phyloP scores from a whole-genome alignment of 2,113 vertebrate genomes.

The Dipodomys merriami region DNA sequence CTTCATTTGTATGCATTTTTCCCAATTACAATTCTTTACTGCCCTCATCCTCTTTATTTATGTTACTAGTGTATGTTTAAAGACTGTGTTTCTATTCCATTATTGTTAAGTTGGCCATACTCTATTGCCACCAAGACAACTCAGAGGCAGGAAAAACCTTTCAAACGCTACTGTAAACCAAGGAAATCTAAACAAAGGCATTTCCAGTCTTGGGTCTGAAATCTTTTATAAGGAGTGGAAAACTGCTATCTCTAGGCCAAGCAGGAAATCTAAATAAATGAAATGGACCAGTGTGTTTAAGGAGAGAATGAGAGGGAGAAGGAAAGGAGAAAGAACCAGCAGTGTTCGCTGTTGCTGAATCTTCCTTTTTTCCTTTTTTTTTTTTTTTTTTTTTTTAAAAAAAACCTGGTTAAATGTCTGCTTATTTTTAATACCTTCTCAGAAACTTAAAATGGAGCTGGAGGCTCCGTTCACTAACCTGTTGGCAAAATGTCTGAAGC shows the following conservation, averaged over 20 bases:
- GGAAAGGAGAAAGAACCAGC: background rate
- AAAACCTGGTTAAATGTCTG: background rate
- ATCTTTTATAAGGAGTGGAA: slow-evolving; percentile 24
- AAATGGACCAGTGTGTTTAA: slow-evolving; percentile 5
- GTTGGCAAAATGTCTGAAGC: background rate
- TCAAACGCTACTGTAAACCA: slow-evolving; percentile 69
- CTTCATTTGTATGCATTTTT: background rate
- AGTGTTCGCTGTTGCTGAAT: background rate
- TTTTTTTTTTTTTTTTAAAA: background rate
- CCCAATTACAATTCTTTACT: background rate
- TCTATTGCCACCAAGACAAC: slow-evolving; percentile 33
- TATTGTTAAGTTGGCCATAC: background rate
- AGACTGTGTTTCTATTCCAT: slow-evolving; percentile 25
- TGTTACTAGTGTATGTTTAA: background rate
- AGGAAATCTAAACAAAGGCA: slow-evolving; percentile 68
- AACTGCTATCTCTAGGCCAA: background rate
- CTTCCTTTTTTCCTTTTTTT: background rate
- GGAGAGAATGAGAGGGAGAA: background rate
- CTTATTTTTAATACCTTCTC: background rate
- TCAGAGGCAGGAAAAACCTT: slow-evolving; percentile 68
- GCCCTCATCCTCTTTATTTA: background rate
- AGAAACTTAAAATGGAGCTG: background rate
- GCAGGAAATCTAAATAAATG: slow-evolving; percentile 59
- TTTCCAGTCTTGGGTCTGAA: background rate
- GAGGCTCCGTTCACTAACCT: background rate